Base-by-base conservation (phyloP, 2,113 vertebrate species). In the Sphaerodactylus townsendi region DNA sequence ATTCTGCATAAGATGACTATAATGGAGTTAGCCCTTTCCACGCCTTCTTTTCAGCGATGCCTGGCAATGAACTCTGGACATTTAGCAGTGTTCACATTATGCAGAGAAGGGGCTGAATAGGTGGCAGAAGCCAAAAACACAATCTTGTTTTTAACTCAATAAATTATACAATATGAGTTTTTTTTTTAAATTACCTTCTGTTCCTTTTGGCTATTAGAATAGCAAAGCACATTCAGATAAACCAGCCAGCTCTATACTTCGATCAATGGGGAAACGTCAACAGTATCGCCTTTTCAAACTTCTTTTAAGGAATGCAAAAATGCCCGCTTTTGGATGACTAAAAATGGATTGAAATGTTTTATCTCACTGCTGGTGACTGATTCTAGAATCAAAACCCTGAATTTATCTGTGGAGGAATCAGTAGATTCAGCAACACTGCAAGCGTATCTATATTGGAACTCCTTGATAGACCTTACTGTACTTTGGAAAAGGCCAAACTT, bases 11-110 rank as follows among this genome's bases (percentile, higher is more conserved):
- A 93, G 93, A 90, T 92, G 93, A 95, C 93, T 87, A 91, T 89
- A 96, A 92, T 95, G 92, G 89, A 95, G 94, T 95, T 96, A 97
- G 96, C 96, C 96, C 96, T 97, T 97, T 96, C 96, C 95, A 95
- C 92, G n/a, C 92, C 91, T 86, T 92, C 90, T 94, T 93, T 94
- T 95, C 93, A 93, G 91, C 93, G 95, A 92, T 94, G 94, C 91
- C 93, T 92, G 87, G 88, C 93, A 95, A 95, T 87, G 81, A 73
- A 90, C 91, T 91, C 90, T 90, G 88, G 94, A 93, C 53, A 21
- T 91, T 93, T 93, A 94, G 92, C 89, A 87, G 87, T 82, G 90
- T 85, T 94, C 94, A 91, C 78, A 37, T 92, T 82, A 91, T 94
- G 91, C 84, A 91, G 94, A 92, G 94, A 86, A 93, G 62, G 85